A percentile compares a stretch with the other conserved stretches of the same genome.
Evolutionary conservation across 2,888 invertebrate species (phyloP).

Genomic region (Troilus luridus): DNA sequence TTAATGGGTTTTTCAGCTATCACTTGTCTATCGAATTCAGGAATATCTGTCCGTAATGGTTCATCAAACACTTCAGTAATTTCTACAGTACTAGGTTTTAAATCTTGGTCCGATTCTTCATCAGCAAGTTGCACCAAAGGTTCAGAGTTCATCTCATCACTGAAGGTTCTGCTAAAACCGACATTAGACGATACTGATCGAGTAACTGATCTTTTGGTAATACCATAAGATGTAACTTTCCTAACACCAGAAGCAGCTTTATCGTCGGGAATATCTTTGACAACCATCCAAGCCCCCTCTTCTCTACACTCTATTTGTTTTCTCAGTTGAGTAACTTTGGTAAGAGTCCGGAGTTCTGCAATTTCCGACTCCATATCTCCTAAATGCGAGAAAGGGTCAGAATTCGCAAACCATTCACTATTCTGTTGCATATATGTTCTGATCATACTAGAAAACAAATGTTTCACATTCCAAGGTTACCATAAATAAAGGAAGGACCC

Average conservation of each 20-base stretch:
- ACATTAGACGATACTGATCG: constrained; percentile 59
- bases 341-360: constrained; percentile 63
- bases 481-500: constrained; percentile 1
- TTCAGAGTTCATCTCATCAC: constrained; percentile 9
- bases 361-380: constrained; percentile 63
- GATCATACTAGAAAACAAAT: constrained; percentile 42
- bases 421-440: constrained; percentile 55
- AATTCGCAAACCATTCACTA: constrained; percentile 59
- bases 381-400: constrained; percentile 58
- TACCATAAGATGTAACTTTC: constrained; percentile 63
- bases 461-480: constrained; percentile 49
- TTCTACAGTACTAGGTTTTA: constrained; percentile 59
- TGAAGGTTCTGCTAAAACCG: constrained; percentile 54
- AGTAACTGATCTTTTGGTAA: constrained; percentile 61
- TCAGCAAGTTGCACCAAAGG: constrained; percentile 50
- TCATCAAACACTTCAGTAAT: constrained; percentile 61
- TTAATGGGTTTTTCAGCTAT: constrained; percentile 54
- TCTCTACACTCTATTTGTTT: constrained; percentile 63
- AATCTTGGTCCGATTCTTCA: constrained; percentile 53
- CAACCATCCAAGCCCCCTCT: constrained; percentile 63
- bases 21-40: constrained; percentile 2
- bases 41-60: constrained; percentile 14
- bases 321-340: constrained; percentile 61
- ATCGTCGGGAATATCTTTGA: constrained; percentile 62
- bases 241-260: constrained; percentile 56